A percentile compares a stretch with the other conserved stretches of the same genome.
Conservation (phyloP, 2,888 invertebrate genomes). For the Diaperis boleti region DNA sequence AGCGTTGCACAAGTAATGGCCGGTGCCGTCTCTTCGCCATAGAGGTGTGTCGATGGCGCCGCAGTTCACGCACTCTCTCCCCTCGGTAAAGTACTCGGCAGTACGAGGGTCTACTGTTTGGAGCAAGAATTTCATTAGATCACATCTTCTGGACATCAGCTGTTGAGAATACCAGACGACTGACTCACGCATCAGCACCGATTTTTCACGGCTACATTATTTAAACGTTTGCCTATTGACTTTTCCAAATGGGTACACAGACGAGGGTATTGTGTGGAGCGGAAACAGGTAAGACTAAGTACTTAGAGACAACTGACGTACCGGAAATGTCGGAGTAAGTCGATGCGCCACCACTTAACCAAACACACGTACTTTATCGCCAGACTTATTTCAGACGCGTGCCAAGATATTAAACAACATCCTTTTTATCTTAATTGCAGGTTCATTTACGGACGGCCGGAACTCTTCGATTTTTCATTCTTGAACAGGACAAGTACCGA, state of each 20-base stretch:
- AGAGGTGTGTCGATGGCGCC: conserved; percentile 96
- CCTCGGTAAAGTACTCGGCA: conserved; percentile 75
- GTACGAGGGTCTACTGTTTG: conserved; percentile 61
- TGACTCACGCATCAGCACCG: conserved; percentile 43
- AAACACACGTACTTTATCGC: conserved; percentile 37
- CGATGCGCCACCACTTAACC: conserved; percentile 43
- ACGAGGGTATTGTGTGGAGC: conserved; percentile 47
- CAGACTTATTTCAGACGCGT: conserved; percentile 42
- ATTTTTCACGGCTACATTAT: conserved; percentile 41
- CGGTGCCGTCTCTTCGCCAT: conserved; percentile 98
- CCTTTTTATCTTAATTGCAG: conserved; percentile 41
- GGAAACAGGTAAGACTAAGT: conserved; percentile 51
- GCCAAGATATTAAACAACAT: conserved; percentile 42
- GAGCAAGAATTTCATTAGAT: conserved; percentile 11
- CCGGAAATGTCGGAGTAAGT: conserved; percentile 51
- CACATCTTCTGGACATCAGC: background rate
- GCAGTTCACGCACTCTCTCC: conserved; percentile 98
- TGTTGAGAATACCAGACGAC: conserved; percentile 43
- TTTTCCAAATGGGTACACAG: conserved; percentile 46
- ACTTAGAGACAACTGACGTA: conserved; percentile 43
- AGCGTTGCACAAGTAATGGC: conserved; percentile 99
- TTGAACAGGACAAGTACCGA: too few species aligned
- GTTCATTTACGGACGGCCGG: conserved; percentile 28
- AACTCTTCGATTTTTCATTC: too few species aligned
- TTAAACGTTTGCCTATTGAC: conserved; percentile 49